Evolutionary conservation across 2,113 vertebrate species (phyloP).

Genomic region (Chaetorhynchus papuensis): DNA sequence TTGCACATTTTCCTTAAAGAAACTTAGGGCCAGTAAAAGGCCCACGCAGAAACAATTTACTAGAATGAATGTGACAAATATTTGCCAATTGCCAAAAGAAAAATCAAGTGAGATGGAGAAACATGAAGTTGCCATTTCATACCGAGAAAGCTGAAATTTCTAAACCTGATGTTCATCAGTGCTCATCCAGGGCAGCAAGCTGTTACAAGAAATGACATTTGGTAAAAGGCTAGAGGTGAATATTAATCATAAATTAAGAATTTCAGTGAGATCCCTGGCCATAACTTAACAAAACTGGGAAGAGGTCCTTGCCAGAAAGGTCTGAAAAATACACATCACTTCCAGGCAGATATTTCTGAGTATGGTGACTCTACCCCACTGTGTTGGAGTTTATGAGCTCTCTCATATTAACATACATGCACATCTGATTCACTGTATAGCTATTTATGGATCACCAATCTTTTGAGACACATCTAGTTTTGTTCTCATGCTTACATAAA

Average conservation of each 20-base stretch:
- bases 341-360: background rate
- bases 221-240: background rate
- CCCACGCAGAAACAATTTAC: background rate
- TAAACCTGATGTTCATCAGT: background rate
- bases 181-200: background rate
- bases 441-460: background rate
- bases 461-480: background rate
- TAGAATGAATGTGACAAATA: background rate
- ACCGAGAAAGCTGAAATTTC: background rate
- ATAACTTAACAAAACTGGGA: background rate
- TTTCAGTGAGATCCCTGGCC: background rate
- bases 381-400: background rate
- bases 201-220: background rate
- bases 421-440: background rate
- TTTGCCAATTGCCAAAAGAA: background rate
- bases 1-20: background rate
- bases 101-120: background rate
- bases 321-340: background rate
- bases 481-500: background rate
- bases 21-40: background rate
- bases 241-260: background rate
- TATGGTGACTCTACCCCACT: background rate
- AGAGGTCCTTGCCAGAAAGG: background rate
- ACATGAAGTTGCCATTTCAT: background rate
- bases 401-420: rapidly evolving